Percentiles rank a stretch among this genome's conserved stretches.
phyloP scores from a whole-genome alignment of 1,140 invertebrate genomes.

The Uloborus diversus region DNA sequence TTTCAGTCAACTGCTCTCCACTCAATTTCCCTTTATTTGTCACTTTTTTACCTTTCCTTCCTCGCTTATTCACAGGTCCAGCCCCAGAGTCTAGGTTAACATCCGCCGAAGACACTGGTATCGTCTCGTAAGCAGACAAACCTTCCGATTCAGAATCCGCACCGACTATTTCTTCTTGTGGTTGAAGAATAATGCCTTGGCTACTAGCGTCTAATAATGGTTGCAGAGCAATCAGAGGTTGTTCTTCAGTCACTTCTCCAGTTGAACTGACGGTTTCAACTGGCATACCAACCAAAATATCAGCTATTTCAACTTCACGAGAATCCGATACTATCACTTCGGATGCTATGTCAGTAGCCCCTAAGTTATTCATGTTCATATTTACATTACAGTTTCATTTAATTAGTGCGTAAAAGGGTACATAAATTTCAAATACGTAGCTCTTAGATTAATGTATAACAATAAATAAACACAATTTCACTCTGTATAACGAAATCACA shows the following conservation, averaged over 20 bases:
- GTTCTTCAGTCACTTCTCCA: constrained; percentile 72
- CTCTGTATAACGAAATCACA: not conserved
- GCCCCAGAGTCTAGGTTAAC: constrained; percentile 79
- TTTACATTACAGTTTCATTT: constrained; percentile 27
- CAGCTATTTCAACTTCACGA: constrained; percentile 75
- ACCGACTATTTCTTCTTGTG: constrained; percentile 83
- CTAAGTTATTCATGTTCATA: constrained; percentile 47
- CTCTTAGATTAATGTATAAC: not conserved
- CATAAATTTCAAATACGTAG: not conserved
- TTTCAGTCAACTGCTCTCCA: constrained; percentile 63
- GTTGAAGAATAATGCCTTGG: constrained; percentile 80
- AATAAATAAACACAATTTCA: not conserved
- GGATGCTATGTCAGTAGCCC: constrained; percentile 45
- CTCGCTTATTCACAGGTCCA: constrained; percentile 70
- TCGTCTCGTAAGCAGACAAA: constrained; percentile 66
- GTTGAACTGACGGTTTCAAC: constrained; percentile 80
- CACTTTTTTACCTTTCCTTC: constrained; percentile 64
- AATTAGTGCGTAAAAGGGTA: not conserved
- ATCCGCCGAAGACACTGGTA: constrained; percentile 75
- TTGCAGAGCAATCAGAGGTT: constrained; percentile 78
- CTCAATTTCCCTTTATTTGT: constrained; percentile 62
- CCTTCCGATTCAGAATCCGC: constrained; percentile 68
- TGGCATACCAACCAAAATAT: constrained; percentile 79
- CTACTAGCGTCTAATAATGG: constrained; percentile 68
- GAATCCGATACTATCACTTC: constrained; percentile 46